Conservation (phyloP, 2,888 invertebrate genomes). For the Dermolepida albohirtum region DNA sequence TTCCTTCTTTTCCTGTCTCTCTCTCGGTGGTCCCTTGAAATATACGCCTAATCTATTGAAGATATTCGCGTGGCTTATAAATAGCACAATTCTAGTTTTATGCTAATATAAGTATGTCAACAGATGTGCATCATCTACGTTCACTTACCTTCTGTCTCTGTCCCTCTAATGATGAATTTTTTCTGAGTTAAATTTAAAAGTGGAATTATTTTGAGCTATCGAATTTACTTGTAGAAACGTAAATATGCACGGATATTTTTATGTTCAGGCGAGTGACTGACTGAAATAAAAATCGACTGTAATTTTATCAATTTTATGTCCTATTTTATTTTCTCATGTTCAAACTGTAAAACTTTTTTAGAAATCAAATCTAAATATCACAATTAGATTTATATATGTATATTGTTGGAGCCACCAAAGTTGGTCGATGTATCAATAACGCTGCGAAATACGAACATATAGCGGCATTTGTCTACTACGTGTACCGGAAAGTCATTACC, state of each 20-base stretch:
- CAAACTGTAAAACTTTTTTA: too few species aligned
- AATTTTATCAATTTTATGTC: neutral
- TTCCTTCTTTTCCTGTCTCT: neutral
- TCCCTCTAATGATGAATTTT: neutral
- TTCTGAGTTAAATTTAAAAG: too few species aligned
- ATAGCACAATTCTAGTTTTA: constrained; percentile 38
- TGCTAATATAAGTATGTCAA: constrained; percentile 38
- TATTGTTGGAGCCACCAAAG: too few species aligned
- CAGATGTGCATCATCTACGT: constrained; percentile 23
- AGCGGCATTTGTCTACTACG: too few species aligned
- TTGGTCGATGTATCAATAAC: too few species aligned
- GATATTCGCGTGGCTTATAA: constrained; percentile 21
- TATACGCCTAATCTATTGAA: constrained; percentile 15
- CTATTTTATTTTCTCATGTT: too few species aligned
- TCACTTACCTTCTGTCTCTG: neutral
- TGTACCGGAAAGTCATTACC: too few species aligned
- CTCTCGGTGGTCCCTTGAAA: neutral
- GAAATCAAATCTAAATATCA: too few species aligned
- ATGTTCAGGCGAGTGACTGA: neutral
- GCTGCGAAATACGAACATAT: too few species aligned
- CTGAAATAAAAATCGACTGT: neutral
- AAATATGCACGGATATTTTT: constrained; percentile 9
- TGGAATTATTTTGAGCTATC: too few species aligned
- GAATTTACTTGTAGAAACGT: neutral
- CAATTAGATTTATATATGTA: too few species aligned